Conservation (phyloP, 2,797 vertebrate genomes). For the Champsocephalus gunnari region DNA sequence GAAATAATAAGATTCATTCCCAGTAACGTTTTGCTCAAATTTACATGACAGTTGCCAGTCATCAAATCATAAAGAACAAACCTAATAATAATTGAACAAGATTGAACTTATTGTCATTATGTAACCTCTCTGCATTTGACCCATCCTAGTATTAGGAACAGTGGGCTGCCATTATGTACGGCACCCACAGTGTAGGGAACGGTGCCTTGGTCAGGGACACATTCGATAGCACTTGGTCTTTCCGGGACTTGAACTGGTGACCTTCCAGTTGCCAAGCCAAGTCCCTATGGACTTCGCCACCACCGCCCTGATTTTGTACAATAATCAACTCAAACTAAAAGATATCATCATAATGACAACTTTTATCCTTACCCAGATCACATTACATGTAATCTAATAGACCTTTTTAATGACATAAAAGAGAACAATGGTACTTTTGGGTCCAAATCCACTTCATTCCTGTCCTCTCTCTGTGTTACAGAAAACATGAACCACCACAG, state of each 20-base stretch:
- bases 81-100: conserved; percentile 15
- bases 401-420: conserved; percentile 25
- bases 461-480: conserved; percentile 50
- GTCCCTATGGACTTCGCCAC: too few species aligned
- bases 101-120: neutral
- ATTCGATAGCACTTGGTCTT: too few species aligned
- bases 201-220: too few species aligned
- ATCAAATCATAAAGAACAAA: neutral
- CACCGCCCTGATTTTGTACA: too few species aligned
- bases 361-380: conserved; percentile 9
- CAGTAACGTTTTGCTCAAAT: neutral
- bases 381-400: conserved; percentile 19
- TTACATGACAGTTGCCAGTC: conserved; percentile 1
- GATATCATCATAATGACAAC: conserved; percentile 1
- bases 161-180: too few species aligned
- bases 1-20: neutral
- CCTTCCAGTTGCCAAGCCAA: too few species aligned
- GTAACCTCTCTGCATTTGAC: too few species aligned
- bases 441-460: conserved; percentile 36
- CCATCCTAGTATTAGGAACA: too few species aligned
- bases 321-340: neutral
- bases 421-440: conserved; percentile 46
- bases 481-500: conserved; percentile 71
- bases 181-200: too few species aligned
- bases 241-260: too few species aligned